A percentile compares a stretch with the other conserved stretches of the same genome.
Evolutionary conservation across 2,888 invertebrate genomes (phyloP).

Genomic region (Diachrysia chrysitis): DNA sequence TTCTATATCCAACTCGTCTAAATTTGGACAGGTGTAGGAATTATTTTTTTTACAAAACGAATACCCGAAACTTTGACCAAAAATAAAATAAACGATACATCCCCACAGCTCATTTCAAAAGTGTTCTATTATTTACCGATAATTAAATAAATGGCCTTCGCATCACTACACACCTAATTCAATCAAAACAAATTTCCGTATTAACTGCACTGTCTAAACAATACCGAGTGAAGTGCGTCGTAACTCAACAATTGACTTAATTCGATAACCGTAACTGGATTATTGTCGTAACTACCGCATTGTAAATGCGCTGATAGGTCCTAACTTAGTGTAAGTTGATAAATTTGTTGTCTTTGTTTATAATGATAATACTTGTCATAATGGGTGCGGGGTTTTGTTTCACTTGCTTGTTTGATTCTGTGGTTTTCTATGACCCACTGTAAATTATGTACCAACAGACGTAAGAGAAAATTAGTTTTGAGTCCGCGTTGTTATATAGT

Average conservation of each 20-base stretch:
- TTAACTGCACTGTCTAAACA: slow-evolving; percentile 46
- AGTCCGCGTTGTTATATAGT: no score
- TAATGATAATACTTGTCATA: slow-evolving; percentile 8
- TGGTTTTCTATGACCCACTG: background rate
- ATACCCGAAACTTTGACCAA: background rate
- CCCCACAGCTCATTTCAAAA: background rate
- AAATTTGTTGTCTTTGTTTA: slow-evolving; percentile 3
- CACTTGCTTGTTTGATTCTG: background rate
- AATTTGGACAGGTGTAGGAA: no score
- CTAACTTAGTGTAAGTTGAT: slow-evolving; percentile 1
- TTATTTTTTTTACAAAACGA: no score
- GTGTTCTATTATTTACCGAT: background rate
- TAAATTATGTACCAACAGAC: background rate
- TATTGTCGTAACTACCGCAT: slow-evolving; percentile 36
- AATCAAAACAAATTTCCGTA: slow-evolving; percentile 50
- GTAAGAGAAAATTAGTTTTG: no score
- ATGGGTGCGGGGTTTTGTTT: background rate
- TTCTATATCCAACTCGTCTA: no score
- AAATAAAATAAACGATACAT: background rate
- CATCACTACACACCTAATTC: slow-evolving; percentile 42
- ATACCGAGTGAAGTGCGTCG: slow-evolving; percentile 44
- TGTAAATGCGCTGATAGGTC: slow-evolving; percentile 38
- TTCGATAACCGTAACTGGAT: slow-evolving; percentile 55
- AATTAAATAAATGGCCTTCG: background rate
- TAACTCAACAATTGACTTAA: slow-evolving; percentile 60